Percentiles rank a stretch among this genome's conserved stretches.
Evolutionary conservation across 2,797 vertebrate species (phyloP).

Genomic region (Aselliscus stoliczkanus): DNA sequence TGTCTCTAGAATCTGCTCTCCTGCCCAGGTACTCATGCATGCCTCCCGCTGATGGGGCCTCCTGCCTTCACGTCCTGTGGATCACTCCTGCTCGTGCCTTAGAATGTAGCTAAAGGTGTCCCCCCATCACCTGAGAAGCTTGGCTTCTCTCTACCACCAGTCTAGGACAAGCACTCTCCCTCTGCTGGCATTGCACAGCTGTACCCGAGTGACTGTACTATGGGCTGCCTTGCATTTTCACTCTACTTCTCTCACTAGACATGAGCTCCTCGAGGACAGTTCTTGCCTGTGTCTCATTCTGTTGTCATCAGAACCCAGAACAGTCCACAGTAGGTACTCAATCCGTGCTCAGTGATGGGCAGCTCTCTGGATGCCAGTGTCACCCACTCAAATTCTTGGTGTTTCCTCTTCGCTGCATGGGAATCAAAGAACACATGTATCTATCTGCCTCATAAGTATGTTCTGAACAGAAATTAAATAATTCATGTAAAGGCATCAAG

Average conservation of each 20-base stretch:
- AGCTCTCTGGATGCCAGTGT: not conserved
- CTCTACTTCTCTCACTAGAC: not conserved
- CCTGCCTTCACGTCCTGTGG: not conserved
- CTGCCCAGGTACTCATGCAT: not conserved
- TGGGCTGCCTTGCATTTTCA: not conserved
- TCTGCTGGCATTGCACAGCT: not conserved
- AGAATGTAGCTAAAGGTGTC: not conserved
- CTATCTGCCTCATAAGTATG: not conserved
- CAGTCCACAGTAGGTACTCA: not conserved
- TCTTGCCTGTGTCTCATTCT: not conserved
- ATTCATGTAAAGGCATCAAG: not conserved
- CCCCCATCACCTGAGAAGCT: not conserved
- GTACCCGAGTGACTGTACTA: too few species aligned
- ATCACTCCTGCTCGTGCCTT: not conserved
- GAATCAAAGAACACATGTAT: not conserved
- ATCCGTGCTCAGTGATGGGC: not conserved
- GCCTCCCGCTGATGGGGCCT: not conserved
- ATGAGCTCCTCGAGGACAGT: not conserved
- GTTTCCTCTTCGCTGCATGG: not conserved
- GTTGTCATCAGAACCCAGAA: not conserved
- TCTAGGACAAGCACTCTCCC: not conserved
- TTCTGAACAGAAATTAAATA: not conserved
- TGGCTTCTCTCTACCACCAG: not conserved
- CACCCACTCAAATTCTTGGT: not conserved
- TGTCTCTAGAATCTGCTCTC: not conserved